These are phyloP conservation scores for Megalonaias nervosa DNA, from an alignment of 1,140 invertebrate genomes.

Conservation along the genomic window DNA sequence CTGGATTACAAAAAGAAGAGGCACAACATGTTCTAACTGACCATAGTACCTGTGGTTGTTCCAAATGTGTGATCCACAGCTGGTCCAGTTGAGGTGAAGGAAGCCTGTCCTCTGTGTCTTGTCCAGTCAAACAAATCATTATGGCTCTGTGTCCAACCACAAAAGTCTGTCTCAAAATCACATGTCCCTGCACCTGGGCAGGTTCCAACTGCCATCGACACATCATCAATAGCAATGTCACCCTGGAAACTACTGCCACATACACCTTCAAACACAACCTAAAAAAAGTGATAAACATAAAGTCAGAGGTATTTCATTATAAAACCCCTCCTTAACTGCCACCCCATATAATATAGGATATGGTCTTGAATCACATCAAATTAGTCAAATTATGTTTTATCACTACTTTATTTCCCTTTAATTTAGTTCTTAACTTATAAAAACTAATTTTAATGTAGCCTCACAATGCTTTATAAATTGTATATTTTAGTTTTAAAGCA, in stretches of 20 bases:
- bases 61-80: conserved; percentile 63
- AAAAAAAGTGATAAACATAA: conserved; percentile 4
- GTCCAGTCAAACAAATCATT: conserved; percentile 64
- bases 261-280: conserved; percentile 57
- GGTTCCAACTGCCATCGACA: conserved; percentile 33
- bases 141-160: conserved; percentile 57
- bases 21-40: too few species aligned
- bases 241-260: conserved; percentile 48
- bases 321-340: background rate
- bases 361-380: too few species aligned
- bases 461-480: too few species aligned
- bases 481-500: too few species aligned
- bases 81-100: conserved; percentile 54
- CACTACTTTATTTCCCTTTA: too few species aligned
- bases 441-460: too few species aligned
- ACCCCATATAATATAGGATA: too few species aligned
- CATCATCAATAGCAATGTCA: conserved; percentile 62
- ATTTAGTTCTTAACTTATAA: too few species aligned
- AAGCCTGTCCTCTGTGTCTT: conserved; percentile 45
- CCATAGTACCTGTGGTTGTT: conserved; percentile 39
- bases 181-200: conserved; percentile 48
- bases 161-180: conserved; percentile 59
- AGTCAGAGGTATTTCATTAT: background rate
- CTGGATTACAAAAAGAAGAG: too few species aligned
- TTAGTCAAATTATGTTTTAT: too few species aligned